phyloP scores from a whole-genome alignment of 2,888 invertebrate species.

The Emmelina monodactyla region DNA sequence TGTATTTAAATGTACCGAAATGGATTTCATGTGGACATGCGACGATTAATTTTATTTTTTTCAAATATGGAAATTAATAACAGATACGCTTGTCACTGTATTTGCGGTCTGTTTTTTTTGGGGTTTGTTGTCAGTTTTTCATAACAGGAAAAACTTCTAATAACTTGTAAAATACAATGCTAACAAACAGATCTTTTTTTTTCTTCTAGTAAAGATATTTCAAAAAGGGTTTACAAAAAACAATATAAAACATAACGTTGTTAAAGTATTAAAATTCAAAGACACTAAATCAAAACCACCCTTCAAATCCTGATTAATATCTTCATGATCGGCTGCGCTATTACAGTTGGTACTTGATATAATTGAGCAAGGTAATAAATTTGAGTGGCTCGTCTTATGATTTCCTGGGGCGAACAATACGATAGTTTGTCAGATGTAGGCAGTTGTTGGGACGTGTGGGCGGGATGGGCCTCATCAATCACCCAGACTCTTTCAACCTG shows the following conservation, averaged over 20 bases:
- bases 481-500: conserved; percentile 64
- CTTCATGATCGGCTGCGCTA: conserved; percentile 1
- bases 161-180: no score
- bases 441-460: conserved; percentile 47
- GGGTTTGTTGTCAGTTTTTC: no score
- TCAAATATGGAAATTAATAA: no score
- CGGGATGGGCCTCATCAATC: conserved; percentile 54
- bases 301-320: conserved; percentile 22
- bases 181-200: no score
- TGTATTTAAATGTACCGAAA: conserved; percentile 52
- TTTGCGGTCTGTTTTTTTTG: no score
- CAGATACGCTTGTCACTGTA: no score
- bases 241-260: no score
- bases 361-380: conserved; percentile 34
- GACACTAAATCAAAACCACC: no score
- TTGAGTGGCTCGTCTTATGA: conserved; percentile 39
- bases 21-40: conserved; percentile 37
- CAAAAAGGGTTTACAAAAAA: no score
- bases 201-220: no score
- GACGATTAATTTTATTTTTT: conserved; percentile 52
- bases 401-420: conserved; percentile 40
- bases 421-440: conserved; percentile 55
- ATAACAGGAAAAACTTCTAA: no score
- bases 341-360: background rate
- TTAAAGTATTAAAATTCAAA: no score